phyloP scores from a whole-genome alignment of 2,888 invertebrate genomes.

The Cyrtodaria siliqua region DNA sequence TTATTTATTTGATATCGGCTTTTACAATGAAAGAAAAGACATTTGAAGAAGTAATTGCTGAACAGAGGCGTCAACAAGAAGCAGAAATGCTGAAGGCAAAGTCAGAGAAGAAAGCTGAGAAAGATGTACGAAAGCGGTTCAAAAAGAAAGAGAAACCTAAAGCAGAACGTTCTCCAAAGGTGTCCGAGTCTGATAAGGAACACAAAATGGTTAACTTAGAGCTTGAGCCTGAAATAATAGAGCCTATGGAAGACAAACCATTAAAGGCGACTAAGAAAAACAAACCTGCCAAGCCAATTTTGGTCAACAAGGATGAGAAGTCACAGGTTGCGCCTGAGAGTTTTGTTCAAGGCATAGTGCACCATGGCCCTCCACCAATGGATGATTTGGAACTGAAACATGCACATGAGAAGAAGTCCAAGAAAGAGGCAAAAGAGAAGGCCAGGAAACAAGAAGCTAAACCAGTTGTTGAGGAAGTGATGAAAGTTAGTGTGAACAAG shows the following conservation, averaged over 20 bases:
- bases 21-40: slow-evolving; percentile 92
- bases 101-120: slow-evolving; percentile 88
- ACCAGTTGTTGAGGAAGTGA: slow-evolving; percentile 61
- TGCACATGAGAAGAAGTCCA: slow-evolving; percentile 68
- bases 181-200: slow-evolving; percentile 62
- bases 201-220: slow-evolving; percentile 89
- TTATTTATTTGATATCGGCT: slow-evolving; percentile 91
- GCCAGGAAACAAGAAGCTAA: slow-evolving; percentile 47
- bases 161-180: slow-evolving; percentile 60
- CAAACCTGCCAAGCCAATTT: slow-evolving; percentile 90
- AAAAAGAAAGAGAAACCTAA: slow-evolving; percentile 78
- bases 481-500: slow-evolving; percentile 37
- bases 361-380: slow-evolving; percentile 88
- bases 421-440: slow-evolving; percentile 48
- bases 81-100: slow-evolving; percentile 84
- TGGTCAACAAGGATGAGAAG: slow-evolving; percentile 89
- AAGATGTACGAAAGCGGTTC: slow-evolving; percentile 82
- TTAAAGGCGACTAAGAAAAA: slow-evolving; percentile 87
- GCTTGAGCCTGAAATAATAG: slow-evolving; percentile 89
- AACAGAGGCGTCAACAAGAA: slow-evolving; percentile 88
- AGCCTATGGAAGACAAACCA: slow-evolving; percentile 78
- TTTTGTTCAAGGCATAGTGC: slow-evolving; percentile 62
- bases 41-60: slow-evolving; percentile 94
- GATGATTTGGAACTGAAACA: slow-evolving; percentile 90
- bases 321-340: slow-evolving; percentile 67